Conservation (phyloP, 2,113 vertebrate genomes). For the Percopsis transmontana region DNA sequence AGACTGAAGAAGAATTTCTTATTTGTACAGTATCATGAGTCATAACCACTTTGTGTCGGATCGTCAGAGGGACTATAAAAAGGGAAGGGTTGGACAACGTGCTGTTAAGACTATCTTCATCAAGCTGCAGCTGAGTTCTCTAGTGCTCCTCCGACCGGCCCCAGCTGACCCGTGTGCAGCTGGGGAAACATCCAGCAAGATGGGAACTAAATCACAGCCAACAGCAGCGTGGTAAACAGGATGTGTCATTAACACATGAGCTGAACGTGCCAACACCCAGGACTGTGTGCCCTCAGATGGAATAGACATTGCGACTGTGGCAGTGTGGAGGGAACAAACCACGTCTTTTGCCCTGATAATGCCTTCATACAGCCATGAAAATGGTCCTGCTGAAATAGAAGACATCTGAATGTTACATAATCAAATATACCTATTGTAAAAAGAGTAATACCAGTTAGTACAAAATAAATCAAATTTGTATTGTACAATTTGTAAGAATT, state of each 20-base stretch:
- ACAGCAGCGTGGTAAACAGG: constrained; percentile 82
- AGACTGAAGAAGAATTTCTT: no score
- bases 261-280: constrained; percentile 46
- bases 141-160: constrained; percentile 10
- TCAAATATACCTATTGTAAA: no score
- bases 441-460: no score
- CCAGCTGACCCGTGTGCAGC: constrained; percentile 44
- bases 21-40: no score
- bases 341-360: constrained; percentile 17
- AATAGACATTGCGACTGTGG: constrained; percentile 43
- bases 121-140: background rate
- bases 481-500: no score
- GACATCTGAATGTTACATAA: background rate
- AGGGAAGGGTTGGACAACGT: no score
- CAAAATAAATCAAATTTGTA: no score
- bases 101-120: background rate
- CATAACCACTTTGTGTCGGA: no score
- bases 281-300: constrained; percentile 22
- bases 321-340: constrained; percentile 14
- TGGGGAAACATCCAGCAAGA: constrained; percentile 49
- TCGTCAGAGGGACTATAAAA: no score
- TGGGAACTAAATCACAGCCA: constrained; percentile 80
- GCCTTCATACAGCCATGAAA: background rate
- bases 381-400: background rate
- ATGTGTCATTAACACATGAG: constrained; percentile 82